phyloP scores from a whole-genome alignment of 2,888 invertebrate genomes.

The Eupithecia pulchellata region DNA sequence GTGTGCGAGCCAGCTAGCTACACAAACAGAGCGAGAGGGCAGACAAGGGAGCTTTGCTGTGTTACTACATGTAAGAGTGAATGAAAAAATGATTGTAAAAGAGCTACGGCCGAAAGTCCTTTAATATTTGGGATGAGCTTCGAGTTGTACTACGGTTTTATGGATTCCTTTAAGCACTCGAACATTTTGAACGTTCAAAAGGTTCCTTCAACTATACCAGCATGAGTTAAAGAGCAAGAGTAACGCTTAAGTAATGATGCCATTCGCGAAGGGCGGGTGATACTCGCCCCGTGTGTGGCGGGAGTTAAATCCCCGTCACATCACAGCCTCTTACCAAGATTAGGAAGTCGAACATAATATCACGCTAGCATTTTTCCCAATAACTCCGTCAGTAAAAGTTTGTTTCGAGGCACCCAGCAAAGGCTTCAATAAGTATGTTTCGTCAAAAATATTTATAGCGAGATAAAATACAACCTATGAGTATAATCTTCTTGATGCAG shows the following conservation, averaged over 20 bases:
- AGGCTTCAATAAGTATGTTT: too few relatives aligned
- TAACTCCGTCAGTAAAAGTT: too few relatives aligned
- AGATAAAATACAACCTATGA: neutral
- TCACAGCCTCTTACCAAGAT: neutral
- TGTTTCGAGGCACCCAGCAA: too few relatives aligned
- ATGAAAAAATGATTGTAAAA: conserved; percentile 44
- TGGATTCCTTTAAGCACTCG: neutral
- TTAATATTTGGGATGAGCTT: conserved; percentile 14
- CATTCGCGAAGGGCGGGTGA: neutral
- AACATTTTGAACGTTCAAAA: neutral
- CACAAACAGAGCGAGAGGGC: conserved; percentile 45
- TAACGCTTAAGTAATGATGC: neutral
- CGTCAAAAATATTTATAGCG: neutral
- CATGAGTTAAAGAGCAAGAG: neutral
- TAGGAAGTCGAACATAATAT: neutral
- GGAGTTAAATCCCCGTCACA: neutral
- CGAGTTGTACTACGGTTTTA: neutral
- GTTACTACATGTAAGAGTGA: conserved; percentile 42
- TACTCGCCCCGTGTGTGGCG: neutral
- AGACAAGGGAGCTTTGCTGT: conserved; percentile 52
- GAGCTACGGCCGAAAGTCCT: conserved; percentile 18
- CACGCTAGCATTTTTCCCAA: neutral
- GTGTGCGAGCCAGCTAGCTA: conserved; percentile 48
- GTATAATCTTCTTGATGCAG: neutral
- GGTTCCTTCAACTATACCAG: neutral